A percentile compares a stretch with the other conserved stretches of the same genome.
Conservation (phyloP, 2,888 invertebrate species). For the Hirtodrosophila alboralis region DNA sequence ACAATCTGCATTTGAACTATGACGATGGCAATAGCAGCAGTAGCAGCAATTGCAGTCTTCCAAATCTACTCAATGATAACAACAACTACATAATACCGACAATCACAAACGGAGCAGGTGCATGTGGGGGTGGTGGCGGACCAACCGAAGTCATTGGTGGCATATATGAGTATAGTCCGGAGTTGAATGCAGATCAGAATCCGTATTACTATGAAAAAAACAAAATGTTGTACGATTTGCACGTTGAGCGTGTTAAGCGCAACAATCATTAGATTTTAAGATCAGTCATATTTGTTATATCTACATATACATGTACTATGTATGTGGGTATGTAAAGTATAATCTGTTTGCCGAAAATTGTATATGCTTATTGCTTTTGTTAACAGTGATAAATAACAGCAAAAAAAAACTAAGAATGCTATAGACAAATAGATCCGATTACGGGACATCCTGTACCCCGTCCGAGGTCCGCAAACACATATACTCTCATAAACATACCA, state of each 20-base stretch:
- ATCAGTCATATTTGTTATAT: constrained; percentile 6
- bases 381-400: constrained; percentile 33
- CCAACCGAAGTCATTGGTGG: constrained; percentile 30
- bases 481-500: too few relatives aligned
- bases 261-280: constrained; percentile 57
- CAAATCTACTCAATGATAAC: constrained; percentile 56
- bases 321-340: constrained; percentile 1
- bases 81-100: constrained; percentile 48
- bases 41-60: constrained; percentile 64
- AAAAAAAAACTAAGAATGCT: constrained; percentile 8
- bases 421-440: too few relatives aligned
- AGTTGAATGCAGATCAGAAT: constrained; percentile 90
- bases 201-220: constrained; percentile 94
- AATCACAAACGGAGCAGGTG: constrained; percentile 35
- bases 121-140: constrained; percentile 23
- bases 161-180: constrained; percentile 87
- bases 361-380: constrained; percentile 14
- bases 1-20: constrained; percentile 91
- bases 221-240: constrained; percentile 93
- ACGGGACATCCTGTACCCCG: too few relatives aligned
- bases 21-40: constrained; percentile 69
- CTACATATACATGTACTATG: not conserved
- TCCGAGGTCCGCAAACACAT: too few relatives aligned
- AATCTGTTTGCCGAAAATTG: not conserved
- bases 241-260: constrained; percentile 91